Conservation (phyloP, 2,113 vertebrate genomes). For the Stegastes partitus region DNA sequence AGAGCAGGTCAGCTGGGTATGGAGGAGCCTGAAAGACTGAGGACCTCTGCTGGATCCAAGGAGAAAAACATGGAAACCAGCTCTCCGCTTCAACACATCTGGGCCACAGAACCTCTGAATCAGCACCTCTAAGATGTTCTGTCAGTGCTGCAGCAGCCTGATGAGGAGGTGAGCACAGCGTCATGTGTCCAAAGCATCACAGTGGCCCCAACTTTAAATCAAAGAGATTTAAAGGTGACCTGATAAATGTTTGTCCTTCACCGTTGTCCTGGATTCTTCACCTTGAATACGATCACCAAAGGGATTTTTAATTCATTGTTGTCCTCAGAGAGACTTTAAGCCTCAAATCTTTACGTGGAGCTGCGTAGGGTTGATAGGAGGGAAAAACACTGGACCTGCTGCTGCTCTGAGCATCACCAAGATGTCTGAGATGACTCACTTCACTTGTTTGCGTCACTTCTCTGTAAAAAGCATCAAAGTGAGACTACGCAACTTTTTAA, state of each 20-base stretch:
- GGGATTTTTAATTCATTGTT: no score
- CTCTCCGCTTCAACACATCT: conserved; percentile 8
- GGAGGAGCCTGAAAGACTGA: not conserved
- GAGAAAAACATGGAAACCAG: not conserved
- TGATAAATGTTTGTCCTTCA: not conserved
- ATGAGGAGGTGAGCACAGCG: no score
- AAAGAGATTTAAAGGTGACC: not conserved
- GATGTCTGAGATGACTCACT: conserved; percentile 7
- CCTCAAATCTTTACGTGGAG: no score
- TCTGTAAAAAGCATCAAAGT: no score
- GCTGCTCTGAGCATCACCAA: no score
- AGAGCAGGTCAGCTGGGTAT: no score
- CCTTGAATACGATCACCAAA: no score
- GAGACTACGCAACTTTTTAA: no score
- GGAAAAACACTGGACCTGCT: no score
- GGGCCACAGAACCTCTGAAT: conserved; percentile 32
- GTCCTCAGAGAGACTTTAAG: no score
- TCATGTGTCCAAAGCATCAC: conserved; percentile 9
- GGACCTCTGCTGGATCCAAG: not conserved
- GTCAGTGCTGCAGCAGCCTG: not conserved
- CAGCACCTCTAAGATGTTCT: conserved; percentile 21
- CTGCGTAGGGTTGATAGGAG: no score
- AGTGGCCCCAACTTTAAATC: not conserved
- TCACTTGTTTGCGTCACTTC: conserved; percentile 1
- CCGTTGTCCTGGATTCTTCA: no score